Evolutionary conservation across 1,140 invertebrate species (phyloP).

Genomic region (Aplysia californica): DNA sequence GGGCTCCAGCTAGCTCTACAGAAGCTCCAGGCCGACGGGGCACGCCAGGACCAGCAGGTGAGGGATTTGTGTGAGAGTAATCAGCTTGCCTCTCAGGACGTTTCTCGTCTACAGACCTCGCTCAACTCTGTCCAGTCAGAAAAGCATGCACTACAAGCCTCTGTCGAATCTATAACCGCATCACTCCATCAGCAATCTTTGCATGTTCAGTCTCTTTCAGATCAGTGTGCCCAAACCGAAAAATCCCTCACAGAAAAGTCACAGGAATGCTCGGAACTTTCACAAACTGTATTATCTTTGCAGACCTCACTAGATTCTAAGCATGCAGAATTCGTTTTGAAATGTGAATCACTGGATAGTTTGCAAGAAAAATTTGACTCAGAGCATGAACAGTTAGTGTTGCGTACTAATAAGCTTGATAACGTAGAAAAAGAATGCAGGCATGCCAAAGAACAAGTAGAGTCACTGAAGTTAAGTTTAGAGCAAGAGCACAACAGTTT

Average conservation of each 20-base stretch:
- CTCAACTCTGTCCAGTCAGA: slow-evolving; percentile 26
- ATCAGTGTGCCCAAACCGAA: slow-evolving; percentile 24
- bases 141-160: slow-evolving; percentile 25
- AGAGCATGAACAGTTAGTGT: slow-evolving; percentile 14
- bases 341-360: slow-evolving; percentile 22
- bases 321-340: slow-evolving; percentile 19
- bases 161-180: slow-evolving; percentile 25
- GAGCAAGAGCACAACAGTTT: neutral
- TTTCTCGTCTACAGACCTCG: slow-evolving; percentile 27
- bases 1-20: slow-evolving; percentile 22
- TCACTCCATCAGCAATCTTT: slow-evolving; percentile 26
- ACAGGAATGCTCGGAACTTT: slow-evolving; percentile 5
- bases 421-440: neutral
- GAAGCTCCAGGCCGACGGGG: slow-evolving; percentile 27
- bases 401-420: neutral
- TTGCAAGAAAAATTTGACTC: slow-evolving; percentile 24
- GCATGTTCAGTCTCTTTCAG: slow-evolving; percentile 31
- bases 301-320: slow-evolving; percentile 27
- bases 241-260: slow-evolving; percentile 15
- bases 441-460: slow-evolving; percentile 3
- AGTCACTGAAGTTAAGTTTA: neutral
- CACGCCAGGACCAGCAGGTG: slow-evolving; percentile 34
- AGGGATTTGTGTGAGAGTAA: slow-evolving; percentile 41
- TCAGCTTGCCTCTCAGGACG: slow-evolving; percentile 36
- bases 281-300: neutral